phyloP scores from a whole-genome alignment of 2,113 vertebrate genomes.

The Chloropsis cyanopogon region DNA sequence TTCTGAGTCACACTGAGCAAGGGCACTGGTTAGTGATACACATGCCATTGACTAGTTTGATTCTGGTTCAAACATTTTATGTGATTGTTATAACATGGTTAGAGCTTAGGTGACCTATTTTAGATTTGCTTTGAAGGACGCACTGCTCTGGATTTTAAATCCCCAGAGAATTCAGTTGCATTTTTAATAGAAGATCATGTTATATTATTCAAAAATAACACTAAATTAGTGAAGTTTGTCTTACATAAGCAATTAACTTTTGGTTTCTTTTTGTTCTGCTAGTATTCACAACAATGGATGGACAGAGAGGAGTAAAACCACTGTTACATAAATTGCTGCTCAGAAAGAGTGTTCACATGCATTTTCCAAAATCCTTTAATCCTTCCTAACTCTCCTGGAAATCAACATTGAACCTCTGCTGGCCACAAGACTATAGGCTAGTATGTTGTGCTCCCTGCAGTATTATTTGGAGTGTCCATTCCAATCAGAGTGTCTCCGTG shows the following conservation, averaged over 20 bases:
- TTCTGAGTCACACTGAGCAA: not conserved
- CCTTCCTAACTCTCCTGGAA: not conserved
- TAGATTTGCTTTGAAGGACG: not conserved
- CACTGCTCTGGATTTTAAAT: not conserved
- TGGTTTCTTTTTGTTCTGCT: not conserved
- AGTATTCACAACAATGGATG: not conserved
- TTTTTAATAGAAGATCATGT: not conserved
- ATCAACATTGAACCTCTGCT: not conserved
- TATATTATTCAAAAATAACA: not conserved
- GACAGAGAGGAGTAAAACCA: not conserved
- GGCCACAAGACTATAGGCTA: rapidly evolving
- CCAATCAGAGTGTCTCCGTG: not conserved
- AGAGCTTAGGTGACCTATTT: not conserved
- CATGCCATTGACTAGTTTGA: not conserved
- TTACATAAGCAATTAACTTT: not conserved
- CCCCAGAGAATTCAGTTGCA: not conserved
- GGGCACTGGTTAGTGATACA: not conserved
- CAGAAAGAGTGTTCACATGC: not conserved
- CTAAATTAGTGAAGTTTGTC: not conserved
- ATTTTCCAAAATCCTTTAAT: not conserved
- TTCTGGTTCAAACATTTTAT: not conserved
- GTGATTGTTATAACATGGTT: not conserved
- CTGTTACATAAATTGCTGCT: not conserved
- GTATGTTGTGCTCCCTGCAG: not conserved
- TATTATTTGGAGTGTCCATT: not conserved